Evolutionary conservation across 2,888 invertebrate genomes (phyloP), one percentile per base, ranked within the genome.

Genomic region (Perizoma flavofasciatum): DNA sequence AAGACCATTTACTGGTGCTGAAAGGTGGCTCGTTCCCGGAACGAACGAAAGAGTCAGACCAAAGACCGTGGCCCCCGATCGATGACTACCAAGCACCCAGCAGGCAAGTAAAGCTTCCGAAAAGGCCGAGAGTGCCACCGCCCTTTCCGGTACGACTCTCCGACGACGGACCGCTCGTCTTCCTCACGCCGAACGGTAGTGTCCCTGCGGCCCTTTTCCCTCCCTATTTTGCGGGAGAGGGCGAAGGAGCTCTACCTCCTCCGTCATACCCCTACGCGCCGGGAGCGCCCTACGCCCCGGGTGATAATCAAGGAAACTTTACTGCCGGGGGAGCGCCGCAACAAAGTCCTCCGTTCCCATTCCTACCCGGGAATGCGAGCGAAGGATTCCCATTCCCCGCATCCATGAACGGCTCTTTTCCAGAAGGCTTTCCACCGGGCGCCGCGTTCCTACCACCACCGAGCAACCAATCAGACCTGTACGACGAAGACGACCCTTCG

Each of bases 141-240:
- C 97, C 97, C 92, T 97, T 97, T 95, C 97, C 97, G 82, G 95
- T 97, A 88, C 97, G 96, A 92, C 95, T 97, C 86, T 94, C 94
- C 85, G 96, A 97, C 83, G 94, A 95, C 81, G 97, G 97, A 79
- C 97, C 97, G 83, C 94, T 97, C 88, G 95, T 96, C 93, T 95
- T 97, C 94, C 94, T 97, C 90, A 95, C 96, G 85, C 94, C 95
- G 91, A 96, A 96, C 93, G 94, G 94, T 77, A 95, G 95, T 93
- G 93, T 94, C 93, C 93, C 95, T 93, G 93, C 95, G 93, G 89
- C 94, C 92, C 78, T 93, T 87, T 93, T 94, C 94, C 93, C 94
- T 92, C 92, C 94, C 85, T 95, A 93, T 90, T 93, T 94, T 86
- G 86, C 89, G 93, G 94, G 93, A 92, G 93, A 88, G 91, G 89